Evolutionary conservation across 2,797 vertebrate genomes (phyloP), one percentile per base, ranked within the genome.

Genomic region (Garrulus glandarius): DNA sequence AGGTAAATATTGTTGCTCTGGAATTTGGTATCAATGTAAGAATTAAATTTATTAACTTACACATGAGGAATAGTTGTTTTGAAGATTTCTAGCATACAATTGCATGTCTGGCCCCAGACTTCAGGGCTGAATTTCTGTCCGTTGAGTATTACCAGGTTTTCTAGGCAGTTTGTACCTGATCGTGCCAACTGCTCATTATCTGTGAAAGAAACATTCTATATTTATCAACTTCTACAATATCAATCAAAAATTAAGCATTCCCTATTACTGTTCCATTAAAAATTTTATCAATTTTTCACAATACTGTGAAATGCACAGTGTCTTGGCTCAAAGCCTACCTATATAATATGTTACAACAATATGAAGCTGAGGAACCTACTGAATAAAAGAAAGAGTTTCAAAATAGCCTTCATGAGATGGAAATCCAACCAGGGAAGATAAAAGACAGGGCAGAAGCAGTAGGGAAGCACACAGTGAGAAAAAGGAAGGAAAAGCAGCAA

Each of bases 131-230:
- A 99, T 97, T 99, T 99, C 96, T 99, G 98, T 77, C 99, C 99
- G 0, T 99, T 99, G 92, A 99, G 98, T 97, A 99, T 99, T 75
- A 99, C 99, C 95, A 99, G 98, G 96, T 99, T 99, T 98, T 99
- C 99, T 93, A 99, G 97, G 92, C 99, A 99, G 97, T 99, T 99
- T 11, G 99, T 99, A 69, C 99, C 99, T 2, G 99, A 99, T 46
- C 99, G 98, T 30, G 99, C 99, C 97, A 99, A 97, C 97, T 99
- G 99, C 94, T 99, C 99, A n/a, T 99, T 99, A 97, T 99, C 99
- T 99, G 97, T 43, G 83, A 91, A 90, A 93, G 17, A 92, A 68
- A 37, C 5, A 8, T 87, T 39, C 15, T 67, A 21, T 78, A 53
- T 69, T 76, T 82, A 65, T 64, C 83, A 94, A 44, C 13, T 68